A percentile compares a stretch with the other conserved stretches of the same genome.
phyloP scores from a whole-genome alignment of 2,888 invertebrate genomes.

The Lumbricus terrestris region DNA sequence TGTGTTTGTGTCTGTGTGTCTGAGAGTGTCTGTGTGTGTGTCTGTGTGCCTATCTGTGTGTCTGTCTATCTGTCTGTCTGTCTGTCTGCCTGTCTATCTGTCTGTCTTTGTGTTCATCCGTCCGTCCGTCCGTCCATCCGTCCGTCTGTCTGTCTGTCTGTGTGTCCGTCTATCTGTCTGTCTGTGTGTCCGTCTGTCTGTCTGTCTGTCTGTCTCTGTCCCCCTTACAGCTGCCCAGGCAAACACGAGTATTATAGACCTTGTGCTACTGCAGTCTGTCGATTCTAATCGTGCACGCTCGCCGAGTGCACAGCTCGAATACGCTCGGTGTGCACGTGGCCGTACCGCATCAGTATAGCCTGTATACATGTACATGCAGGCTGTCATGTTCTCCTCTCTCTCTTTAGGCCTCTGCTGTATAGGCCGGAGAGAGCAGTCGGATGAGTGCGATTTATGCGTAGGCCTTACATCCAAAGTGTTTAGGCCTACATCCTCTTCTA shows the following conservation, averaged over 20 bases:
- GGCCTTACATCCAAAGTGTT: neutral
- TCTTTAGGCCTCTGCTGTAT: neutral
- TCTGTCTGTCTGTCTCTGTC: too few relatives aligned
- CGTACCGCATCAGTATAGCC: too few relatives aligned
- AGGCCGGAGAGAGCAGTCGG: neutral
- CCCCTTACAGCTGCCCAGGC: neutral
- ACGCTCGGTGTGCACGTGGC: neutral
- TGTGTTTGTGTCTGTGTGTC: neutral
- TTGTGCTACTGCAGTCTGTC: neutral
- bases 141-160: too few relatives aligned
- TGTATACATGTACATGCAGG: neutral
- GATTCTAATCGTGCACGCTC: neutral
- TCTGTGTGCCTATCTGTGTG: too few relatives aligned
- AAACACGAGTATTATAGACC: neutral
- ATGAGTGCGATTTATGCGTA: neutral
- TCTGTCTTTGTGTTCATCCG: neutral
- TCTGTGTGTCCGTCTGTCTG: neutral
- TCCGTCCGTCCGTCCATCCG: too few relatives aligned
- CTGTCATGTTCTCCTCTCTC: too few relatives aligned
- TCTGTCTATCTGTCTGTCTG: neutral
- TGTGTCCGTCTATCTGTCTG: too few relatives aligned
- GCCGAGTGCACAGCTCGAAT: neutral
- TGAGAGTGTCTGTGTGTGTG: neutral
- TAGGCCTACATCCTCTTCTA: neutral
- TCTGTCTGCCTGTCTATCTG: too few relatives aligned